A percentile compares a stretch with the other conserved stretches of the same genome.
phyloP scores from a whole-genome alignment of 92 coral and sea anemone species.

The Pocillopora meandrina region DNA sequence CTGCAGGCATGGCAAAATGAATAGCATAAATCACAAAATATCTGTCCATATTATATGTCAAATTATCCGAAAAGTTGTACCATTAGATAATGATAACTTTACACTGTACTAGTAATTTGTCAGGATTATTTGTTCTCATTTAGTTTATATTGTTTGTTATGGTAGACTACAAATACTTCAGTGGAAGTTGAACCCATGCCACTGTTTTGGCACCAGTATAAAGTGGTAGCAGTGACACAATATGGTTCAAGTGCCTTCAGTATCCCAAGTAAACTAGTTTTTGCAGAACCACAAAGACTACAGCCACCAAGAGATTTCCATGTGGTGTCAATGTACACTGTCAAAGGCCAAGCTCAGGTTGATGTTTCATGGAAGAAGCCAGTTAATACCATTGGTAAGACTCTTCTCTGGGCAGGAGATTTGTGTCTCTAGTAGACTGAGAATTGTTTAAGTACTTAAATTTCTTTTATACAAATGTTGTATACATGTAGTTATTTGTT shows the following conservation, averaged over 20 bases:
- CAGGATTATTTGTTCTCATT: not conserved
- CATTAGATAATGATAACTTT: not conserved
- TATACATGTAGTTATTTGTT: not conserved
- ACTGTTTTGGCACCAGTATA: conserved; percentile 41
- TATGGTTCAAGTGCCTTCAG: conserved; percentile 57
- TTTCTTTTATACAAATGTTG: not conserved
- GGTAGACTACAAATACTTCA: conserved; percentile 10
- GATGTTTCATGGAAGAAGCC: conserved; percentile 71
- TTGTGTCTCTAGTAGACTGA: not conserved
- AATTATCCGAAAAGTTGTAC: too few species aligned
- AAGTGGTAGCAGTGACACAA: conserved; percentile 50
- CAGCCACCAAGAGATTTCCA: conserved; percentile 58
- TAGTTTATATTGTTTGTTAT: not conserved
- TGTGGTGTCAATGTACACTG: conserved; percentile 17
- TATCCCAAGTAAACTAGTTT: conserved; percentile 37
- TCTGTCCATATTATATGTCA: too few species aligned
- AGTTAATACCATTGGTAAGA: conserved; percentile 41
- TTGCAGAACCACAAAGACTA: conserved; percentile 46
- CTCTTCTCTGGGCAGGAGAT: not conserved
- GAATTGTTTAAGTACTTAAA: too few species aligned
- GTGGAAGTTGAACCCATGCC: conserved; percentile 6
- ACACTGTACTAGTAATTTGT: not conserved
- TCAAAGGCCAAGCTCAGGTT: conserved; percentile 40
- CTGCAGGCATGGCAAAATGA: too few species aligned
- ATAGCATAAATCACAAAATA: too few species aligned